These are phyloP conservation scores for Clarias gariepinus DNA, from an alignment of 2,113 vertebrate species.

Conservation along the genomic window DNA sequence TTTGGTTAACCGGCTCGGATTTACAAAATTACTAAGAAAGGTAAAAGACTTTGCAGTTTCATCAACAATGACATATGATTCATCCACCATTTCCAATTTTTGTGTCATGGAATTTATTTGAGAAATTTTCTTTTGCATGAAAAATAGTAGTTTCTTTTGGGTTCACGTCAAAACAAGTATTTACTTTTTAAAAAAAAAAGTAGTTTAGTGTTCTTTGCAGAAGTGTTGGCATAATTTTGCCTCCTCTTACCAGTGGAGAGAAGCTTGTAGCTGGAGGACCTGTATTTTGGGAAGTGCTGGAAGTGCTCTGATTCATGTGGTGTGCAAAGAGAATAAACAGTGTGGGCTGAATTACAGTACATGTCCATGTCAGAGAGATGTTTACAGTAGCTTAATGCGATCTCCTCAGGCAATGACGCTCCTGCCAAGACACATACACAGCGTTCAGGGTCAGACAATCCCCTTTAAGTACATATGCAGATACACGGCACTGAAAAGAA, in stretches of 20 bases:
- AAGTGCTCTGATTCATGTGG: slow-evolving; percentile 48
- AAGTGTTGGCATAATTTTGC: slow-evolving; percentile 15
- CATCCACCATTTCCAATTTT: background rate
- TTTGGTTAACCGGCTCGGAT: background rate
- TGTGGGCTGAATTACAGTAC: slow-evolving; percentile 48
- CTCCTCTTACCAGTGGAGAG: slow-evolving; percentile 8
- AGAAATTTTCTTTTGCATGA: background rate
- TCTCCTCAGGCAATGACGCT: slow-evolving; percentile 47
- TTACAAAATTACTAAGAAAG: background rate
- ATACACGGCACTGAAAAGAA: slow-evolving; percentile 5
- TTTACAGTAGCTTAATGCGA: slow-evolving; percentile 49
- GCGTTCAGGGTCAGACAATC: slow-evolving; percentile 23
- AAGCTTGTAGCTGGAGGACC: slow-evolving; percentile 3
- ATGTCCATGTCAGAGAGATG: slow-evolving; percentile 49
- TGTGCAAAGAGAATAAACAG: slow-evolving; percentile 48
- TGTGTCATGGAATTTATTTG: background rate
- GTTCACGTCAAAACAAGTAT: background rate
- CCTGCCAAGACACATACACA: slow-evolving; percentile 45
- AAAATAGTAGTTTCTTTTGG: background rate
- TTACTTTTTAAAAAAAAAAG: background rate
- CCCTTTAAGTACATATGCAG: slow-evolving; percentile 25
- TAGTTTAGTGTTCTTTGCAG: background rate
- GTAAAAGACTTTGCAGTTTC: background rate
- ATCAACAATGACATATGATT: background rate
- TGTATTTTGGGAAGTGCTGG: slow-evolving; percentile 40